Conservation (phyloP, 2,797 vertebrate genomes). For the Simalia tracyae region DNA sequence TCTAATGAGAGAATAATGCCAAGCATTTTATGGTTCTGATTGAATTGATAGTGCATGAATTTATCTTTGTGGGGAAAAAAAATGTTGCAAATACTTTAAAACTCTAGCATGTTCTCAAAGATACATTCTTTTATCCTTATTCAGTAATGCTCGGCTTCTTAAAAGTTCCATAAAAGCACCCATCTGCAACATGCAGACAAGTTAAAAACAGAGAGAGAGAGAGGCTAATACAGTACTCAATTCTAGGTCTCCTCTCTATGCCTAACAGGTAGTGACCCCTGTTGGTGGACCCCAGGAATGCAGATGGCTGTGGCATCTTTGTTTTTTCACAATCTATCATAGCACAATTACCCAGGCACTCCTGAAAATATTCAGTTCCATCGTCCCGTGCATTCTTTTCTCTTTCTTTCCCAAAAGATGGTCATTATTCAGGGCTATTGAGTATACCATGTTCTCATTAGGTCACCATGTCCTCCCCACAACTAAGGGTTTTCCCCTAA, state of each 20-base stretch:
- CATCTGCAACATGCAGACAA: background rate
- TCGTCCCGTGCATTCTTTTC: background rate
- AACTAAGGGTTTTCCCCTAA: background rate
- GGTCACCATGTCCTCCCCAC: no score
- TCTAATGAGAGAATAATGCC: background rate
- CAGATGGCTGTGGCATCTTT: background rate
- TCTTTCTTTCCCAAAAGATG: background rate
- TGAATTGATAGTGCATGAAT: background rate
- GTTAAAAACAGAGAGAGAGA: background rate
- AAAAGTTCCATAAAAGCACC: background rate
- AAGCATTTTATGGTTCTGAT: background rate
- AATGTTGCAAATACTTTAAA: background rate
- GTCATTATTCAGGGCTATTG: background rate
- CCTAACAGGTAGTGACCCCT: accelerated
- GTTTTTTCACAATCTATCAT: background rate
- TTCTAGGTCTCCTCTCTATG: background rate
- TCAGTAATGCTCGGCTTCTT: background rate
- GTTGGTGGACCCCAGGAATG: accelerated
- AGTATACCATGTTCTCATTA: background rate
- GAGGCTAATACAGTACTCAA: background rate
- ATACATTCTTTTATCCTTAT: background rate
- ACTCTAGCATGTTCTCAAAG: background rate
- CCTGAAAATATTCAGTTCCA: background rate
- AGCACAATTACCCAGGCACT: background rate
- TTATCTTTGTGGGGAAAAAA: background rate